Evolutionary conservation across 2,797 vertebrate species (phyloP).

Genomic region (Poeciliopsis presidionis): DNA sequence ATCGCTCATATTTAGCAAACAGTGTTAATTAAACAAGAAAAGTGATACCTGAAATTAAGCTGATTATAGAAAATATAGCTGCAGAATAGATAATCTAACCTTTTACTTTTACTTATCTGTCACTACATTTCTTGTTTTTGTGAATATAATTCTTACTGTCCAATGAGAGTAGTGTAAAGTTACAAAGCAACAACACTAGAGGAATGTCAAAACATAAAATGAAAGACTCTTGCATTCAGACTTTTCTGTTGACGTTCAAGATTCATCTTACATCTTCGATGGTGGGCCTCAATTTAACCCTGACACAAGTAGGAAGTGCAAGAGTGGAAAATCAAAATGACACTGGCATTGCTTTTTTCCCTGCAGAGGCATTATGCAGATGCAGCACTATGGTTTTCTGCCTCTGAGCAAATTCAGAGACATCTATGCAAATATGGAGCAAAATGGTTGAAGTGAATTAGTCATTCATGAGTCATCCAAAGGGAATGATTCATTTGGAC

Average conservation of each 20-base stretch:
- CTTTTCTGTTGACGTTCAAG: neutral
- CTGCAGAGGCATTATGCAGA: constrained; percentile 16
- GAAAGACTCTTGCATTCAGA: constrained; percentile 26
- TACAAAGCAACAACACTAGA: constrained; percentile 25
- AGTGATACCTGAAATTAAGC: constrained; percentile 5
- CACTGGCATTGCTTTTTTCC: neutral
- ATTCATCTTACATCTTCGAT: neutral
- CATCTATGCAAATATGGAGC: constrained; percentile 49
- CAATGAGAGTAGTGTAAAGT: constrained; percentile 4
- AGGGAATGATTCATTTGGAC: constrained; percentile 49
- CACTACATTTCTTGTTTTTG: constrained; percentile 3
- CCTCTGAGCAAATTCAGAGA: constrained; percentile 35
- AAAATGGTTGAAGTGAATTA: constrained; percentile 51
- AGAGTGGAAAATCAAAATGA: constrained; percentile 23
- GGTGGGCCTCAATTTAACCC: neutral
- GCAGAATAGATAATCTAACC: neutral
- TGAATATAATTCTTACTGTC: constrained; percentile 27
- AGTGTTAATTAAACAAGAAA: neutral
- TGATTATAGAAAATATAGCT: neutral
- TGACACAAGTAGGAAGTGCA: neutral
- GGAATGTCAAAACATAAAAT: constrained; percentile 37
- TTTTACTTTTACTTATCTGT: neutral
- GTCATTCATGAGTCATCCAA: constrained; percentile 57
- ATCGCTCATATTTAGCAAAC: constrained; percentile 54
- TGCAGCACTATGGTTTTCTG: constrained; percentile 19